These are phyloP conservation scores for Alcedo quadribrachys DNA, from an alignment of 2,797 vertebrate genomes.

Conservation along the genomic window DNA sequence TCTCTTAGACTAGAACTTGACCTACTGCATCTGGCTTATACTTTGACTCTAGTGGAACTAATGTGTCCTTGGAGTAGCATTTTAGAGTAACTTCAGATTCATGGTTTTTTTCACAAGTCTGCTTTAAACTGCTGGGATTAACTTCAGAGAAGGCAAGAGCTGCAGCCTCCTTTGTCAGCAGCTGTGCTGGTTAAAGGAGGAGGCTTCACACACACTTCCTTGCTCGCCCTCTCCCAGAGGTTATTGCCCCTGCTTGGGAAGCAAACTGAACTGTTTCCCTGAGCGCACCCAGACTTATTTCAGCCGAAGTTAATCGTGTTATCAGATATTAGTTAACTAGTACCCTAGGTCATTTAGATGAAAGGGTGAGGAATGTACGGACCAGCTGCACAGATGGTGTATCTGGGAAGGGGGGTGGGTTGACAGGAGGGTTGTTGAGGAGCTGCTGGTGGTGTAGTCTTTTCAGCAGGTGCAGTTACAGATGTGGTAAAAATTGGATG, in stretches of 20 bases:
- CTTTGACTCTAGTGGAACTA: conserved; percentile 61
- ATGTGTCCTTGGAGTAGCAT: conserved; percentile 55
- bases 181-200: conserved; percentile 6
- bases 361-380: neutral
- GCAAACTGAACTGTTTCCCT: neutral
- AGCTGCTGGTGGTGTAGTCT: neutral
- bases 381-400: neutral
- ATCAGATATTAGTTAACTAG: neutral
- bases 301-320: neutral
- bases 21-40: conserved; percentile 4
- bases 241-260: neutral
- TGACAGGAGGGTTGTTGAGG: neutral
- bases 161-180: conserved; percentile 41
- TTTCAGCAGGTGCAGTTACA: neutral
- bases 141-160: conserved; percentile 43
- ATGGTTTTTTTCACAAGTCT: conserved; percentile 11
- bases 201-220: neutral
- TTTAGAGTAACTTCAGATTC: conserved; percentile 52
- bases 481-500: rapidly evolving
- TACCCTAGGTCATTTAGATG: neutral
- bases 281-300: neutral
- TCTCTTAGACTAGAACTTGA: conserved; percentile 25
- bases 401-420: neutral
- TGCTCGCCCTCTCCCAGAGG: neutral
- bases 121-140: conserved; percentile 54